These are phyloP conservation scores for Hypotaenidia philippensis DNA, from an alignment of 2,797 vertebrate species.

Conservation along the genomic window DNA sequence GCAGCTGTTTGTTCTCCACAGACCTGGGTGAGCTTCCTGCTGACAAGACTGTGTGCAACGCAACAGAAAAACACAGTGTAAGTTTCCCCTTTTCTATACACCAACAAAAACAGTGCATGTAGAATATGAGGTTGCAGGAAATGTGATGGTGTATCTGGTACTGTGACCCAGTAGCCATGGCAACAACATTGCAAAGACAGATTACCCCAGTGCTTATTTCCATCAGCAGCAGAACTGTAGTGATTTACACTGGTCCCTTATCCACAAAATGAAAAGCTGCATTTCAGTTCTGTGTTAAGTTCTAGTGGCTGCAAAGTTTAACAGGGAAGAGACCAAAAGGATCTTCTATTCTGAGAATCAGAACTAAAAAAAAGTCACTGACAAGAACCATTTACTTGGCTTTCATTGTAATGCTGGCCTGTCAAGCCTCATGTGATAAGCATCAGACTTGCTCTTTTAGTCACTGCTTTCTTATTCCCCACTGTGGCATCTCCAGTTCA, in stretches of 20 bases:
- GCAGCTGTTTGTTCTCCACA: neutral
- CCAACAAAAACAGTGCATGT: neutral
- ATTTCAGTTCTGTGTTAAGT: neutral
- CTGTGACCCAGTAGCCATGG: slow-evolving; percentile 57
- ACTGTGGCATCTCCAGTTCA: neutral
- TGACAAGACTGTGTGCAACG: neutral
- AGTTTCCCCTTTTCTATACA: neutral
- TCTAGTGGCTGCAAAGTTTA: neutral
- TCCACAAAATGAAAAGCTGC: neutral
- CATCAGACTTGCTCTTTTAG: slow-evolving; percentile 7
- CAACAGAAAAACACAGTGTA: neutral
- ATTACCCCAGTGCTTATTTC: slow-evolving; percentile 11
- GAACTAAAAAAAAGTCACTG: neutral
- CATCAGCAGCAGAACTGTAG: neutral
- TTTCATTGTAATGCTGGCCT: neutral
- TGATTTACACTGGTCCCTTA: neutral
- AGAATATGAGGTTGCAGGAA: neutral
- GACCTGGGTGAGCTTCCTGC: neutral
- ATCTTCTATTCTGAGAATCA: neutral
- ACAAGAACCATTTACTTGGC: neutral
- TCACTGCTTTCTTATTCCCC: neutral
- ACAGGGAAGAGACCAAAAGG: neutral
- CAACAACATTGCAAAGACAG: slow-evolving; percentile 39
- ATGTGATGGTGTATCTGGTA: neutral
- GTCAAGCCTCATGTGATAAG: neutral